phyloP scores from a whole-genome alignment of 2,888 invertebrate species.

The Schizotus pectinicornis region DNA sequence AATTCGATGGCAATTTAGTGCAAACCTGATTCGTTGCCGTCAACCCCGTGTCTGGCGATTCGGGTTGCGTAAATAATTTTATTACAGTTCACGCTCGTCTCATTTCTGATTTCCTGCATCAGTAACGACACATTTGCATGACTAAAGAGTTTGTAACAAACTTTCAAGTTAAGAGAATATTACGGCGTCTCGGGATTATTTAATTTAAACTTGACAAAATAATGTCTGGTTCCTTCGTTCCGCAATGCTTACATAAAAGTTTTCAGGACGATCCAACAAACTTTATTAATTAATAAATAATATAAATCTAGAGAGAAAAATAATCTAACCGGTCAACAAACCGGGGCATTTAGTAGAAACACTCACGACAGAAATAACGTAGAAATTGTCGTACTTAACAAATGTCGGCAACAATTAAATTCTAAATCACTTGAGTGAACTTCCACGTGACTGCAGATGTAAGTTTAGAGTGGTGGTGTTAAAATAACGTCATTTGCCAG shows the following conservation, averaged over 20 bases:
- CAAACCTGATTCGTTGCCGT: too few relatives aligned
- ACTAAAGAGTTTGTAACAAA: constrained; percentile 35
- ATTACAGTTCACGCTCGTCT: constrained; percentile 28
- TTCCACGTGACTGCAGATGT: constrained; percentile 11
- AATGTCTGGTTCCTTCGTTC: constrained; percentile 27
- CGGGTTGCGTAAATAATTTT: constrained; percentile 28
- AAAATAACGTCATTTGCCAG: constrained; percentile 19
- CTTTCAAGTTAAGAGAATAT: constrained; percentile 32
- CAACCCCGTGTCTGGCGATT: constrained; percentile 6
- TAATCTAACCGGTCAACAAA: too few relatives aligned
- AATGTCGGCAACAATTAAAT: constrained; percentile 14
- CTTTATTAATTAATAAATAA: constrained; percentile 15
- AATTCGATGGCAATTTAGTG: too few relatives aligned
- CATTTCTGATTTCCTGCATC: constrained; percentile 35
- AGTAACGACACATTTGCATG: constrained; percentile 35
- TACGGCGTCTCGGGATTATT: constrained; percentile 30
- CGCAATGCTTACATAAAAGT: constrained; percentile 8
- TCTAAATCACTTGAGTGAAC: constrained; percentile 1
- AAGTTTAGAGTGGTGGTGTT: constrained; percentile 15
- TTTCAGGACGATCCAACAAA: constrained; percentile 1
- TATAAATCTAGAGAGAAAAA: background rate
- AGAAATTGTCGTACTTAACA: background rate
- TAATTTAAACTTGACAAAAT: constrained; percentile 31
- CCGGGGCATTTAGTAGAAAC: too few relatives aligned
- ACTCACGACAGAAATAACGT: background rate